Conservation (phyloP, 2,888 invertebrate genomes). For the Drepanosiphum platanoidis region DNA sequence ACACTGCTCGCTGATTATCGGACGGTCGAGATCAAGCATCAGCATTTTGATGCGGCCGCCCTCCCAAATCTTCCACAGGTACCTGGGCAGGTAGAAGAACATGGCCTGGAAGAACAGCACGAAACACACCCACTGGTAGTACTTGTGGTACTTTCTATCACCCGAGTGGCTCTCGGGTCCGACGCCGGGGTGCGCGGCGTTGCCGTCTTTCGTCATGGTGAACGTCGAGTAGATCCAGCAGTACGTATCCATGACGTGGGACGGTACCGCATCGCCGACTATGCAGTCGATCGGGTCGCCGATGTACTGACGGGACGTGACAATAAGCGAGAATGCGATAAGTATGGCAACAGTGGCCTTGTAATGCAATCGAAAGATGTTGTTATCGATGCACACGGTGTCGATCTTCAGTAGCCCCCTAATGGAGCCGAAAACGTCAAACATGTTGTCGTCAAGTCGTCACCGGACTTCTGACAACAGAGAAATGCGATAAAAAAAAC, state of each 20-base stretch:
- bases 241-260: slow-evolving; percentile 90
- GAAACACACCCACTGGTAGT: slow-evolving; percentile 97
- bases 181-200: slow-evolving; percentile 86
- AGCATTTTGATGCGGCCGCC: slow-evolving; percentile 81
- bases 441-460: slow-evolving; percentile 77
- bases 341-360: slow-evolving; percentile 91
- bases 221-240: slow-evolving; percentile 90
- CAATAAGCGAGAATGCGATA: slow-evolving; percentile 90
- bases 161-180: slow-evolving; percentile 81
- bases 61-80: slow-evolving; percentile 87
- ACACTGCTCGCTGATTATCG: slow-evolving; percentile 83
- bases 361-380: slow-evolving; percentile 92
- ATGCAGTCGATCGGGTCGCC: slow-evolving; percentile 98
- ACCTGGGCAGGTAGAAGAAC: slow-evolving; percentile 85
- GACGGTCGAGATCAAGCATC: slow-evolving; percentile 80
- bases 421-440: slow-evolving; percentile 94
- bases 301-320: slow-evolving; percentile 94
- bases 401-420: slow-evolving; percentile 92
- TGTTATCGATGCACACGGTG: slow-evolving; percentile 92
- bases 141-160: slow-evolving; percentile 89
- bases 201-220: no score
- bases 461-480: no score
- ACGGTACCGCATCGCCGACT: slow-evolving; percentile 88
- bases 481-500: background rate
- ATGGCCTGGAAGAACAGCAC: slow-evolving; percentile 83